A percentile compares a stretch with the other conserved stretches of the same genome.
These are phyloP conservation scores for Maylandia zebra DNA, from an alignment of 2,113 vertebrate species.

Conservation along the genomic window DNA sequence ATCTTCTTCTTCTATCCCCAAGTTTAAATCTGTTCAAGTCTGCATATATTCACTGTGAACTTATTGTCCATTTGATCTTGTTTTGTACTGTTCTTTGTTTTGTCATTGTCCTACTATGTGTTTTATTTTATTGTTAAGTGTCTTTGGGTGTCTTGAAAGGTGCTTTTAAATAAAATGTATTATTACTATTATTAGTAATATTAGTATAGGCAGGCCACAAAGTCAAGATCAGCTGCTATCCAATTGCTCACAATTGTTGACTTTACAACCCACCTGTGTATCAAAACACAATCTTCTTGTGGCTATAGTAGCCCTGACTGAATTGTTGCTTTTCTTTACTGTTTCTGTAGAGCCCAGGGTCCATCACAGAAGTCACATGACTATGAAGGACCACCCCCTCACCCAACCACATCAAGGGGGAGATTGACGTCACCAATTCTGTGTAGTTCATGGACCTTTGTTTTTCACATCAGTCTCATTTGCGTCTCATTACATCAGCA, in stretches of 20 bases:
- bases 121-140: neutral
- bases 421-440: neutral
- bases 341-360: slow-evolving; percentile 3
- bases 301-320: neutral
- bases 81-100: neutral
- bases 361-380: slow-evolving; percentile 43
- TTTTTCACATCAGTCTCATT: neutral
- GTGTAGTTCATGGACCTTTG: neutral
- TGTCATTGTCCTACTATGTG: neutral
- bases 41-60: neutral
- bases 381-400: slow-evolving; percentile 10
- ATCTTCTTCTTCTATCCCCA: neutral
- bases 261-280: neutral
- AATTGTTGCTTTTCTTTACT: neutral
- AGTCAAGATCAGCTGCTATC: neutral
- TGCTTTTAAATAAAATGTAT: neutral
- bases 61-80: neutral
- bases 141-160: neutral
- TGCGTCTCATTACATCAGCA: neutral
- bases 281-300: neutral
- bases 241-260: neutral
- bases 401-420: neutral
- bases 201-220: neutral
- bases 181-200: neutral
- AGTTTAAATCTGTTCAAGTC: neutral